phyloP scores from a whole-genome alignment of 2,113 vertebrate species.

The Seriola rivoliana region DNA sequence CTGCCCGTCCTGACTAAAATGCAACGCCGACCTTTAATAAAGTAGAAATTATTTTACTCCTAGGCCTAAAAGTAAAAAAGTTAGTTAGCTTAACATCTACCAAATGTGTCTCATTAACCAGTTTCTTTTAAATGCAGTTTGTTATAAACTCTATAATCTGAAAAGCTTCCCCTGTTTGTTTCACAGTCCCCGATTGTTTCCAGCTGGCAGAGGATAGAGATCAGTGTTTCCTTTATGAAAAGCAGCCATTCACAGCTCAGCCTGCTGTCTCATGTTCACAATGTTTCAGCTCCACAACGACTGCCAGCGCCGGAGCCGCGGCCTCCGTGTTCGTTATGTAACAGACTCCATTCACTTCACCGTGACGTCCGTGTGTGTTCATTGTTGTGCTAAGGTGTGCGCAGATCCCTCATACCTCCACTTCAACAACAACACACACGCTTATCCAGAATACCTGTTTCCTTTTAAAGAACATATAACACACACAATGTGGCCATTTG shows the following conservation, averaged over 20 bases:
- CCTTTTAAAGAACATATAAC: neutral
- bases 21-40: no score
- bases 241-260: slow-evolving; percentile 29
- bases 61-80: no score
- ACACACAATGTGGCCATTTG: neutral
- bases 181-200: slow-evolving; percentile 3
- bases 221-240: slow-evolving; percentile 24
- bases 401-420: neutral
- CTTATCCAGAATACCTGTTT: neutral
- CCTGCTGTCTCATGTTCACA: slow-evolving; percentile 3
- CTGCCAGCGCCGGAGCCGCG: neutral
- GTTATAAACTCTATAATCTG: neutral
- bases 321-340: slow-evolving; percentile 9
- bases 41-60: no score
- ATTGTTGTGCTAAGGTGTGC: slow-evolving; percentile 13
- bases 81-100: no score
- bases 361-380: neutral
- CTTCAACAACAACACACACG: slow-evolving; percentile 7
- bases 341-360: neutral
- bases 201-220: neutral
- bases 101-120: no score
- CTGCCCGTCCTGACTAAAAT: no score
- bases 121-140: neutral
- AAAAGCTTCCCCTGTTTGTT: neutral
- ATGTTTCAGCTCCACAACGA: neutral